Evolutionary conservation across 2,113 vertebrate genomes (phyloP).

Genomic region (Ameiurus melas): DNA sequence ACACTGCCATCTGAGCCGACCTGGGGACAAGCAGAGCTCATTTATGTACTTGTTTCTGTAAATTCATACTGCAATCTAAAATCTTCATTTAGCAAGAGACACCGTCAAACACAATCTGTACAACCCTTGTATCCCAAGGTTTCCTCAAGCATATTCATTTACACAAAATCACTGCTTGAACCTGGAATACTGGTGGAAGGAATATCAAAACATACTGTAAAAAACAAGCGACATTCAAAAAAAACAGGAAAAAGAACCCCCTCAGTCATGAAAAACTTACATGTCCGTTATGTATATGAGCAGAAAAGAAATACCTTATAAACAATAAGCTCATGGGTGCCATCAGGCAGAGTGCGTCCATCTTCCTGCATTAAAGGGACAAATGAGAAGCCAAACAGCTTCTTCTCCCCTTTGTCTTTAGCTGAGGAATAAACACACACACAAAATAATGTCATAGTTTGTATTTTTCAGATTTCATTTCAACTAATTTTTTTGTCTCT

Average conservation of each 20-base stretch:
- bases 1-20: neutral
- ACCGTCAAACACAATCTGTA: neutral
- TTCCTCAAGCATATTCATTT: neutral
- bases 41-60: neutral
- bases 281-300: neutral
- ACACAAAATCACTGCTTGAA: neutral
- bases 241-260: too few relatives aligned
- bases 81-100: neutral
- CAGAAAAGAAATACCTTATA: conserved; percentile 83
- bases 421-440: conserved; percentile 73
- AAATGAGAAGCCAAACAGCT: conserved; percentile 97
- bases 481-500: too few relatives aligned
- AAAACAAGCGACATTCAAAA: neutral
- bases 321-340: conserved; percentile 95
- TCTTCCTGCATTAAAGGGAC: conserved; percentile 98
- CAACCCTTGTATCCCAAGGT: neutral
- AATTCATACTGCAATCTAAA: neutral
- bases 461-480: neutral
- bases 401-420: conserved; percentile 99
- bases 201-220: neutral
- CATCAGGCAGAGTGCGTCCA: conserved; percentile 95
- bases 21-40: neutral
- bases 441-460: neutral
- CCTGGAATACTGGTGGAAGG: neutral
- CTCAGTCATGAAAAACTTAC: neutral